Percentiles rank a stretch among this genome's conserved stretches.
These are phyloP conservation scores for Whitmania pigra DNA, from an alignment of 1,140 invertebrate species.

Conservation along the genomic window DNA sequence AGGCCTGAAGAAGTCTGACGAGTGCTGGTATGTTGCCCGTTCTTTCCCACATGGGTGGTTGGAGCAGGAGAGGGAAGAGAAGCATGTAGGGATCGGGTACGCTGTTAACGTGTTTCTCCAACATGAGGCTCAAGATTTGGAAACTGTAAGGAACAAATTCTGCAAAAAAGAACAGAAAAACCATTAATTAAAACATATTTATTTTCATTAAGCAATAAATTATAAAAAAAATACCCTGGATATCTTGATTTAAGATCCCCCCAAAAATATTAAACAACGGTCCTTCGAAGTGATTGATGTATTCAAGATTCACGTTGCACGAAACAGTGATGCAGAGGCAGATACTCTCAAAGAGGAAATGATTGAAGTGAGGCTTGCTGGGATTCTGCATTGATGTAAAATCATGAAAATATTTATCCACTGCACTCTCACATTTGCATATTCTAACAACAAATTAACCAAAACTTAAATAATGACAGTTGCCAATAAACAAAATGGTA, in stretches of 20 bases:
- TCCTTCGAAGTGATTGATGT: slow-evolving; percentile 77
- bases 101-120: slow-evolving; percentile 59
- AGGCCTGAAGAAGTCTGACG: slow-evolving; percentile 73
- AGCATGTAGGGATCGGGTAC: slow-evolving; percentile 72
- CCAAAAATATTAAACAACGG: slow-evolving; percentile 84
- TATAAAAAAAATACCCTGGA: slow-evolving; percentile 56
- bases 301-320: slow-evolving; percentile 62
- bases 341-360: slow-evolving; percentile 87
- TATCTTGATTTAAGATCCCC: slow-evolving; percentile 78
- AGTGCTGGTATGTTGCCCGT: slow-evolving; percentile 80
- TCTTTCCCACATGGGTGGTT: slow-evolving; percentile 78
- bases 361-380: slow-evolving; percentile 89
- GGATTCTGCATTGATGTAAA: slow-evolving; percentile 56
- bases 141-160: slow-evolving; percentile 96
- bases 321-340: slow-evolving; percentile 69
- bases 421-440: too few species aligned
- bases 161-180: neutral
- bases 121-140: slow-evolving; percentile 79
- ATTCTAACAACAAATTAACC: too few species aligned
- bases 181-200: neutral
- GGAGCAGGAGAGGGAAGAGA: slow-evolving; percentile 72
- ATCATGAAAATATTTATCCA: neutral
- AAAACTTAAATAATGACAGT: too few species aligned
- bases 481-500: too few species aligned
- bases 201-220: neutral